A percentile compares a stretch with the other conserved stretches of the same genome.
Conservation (phyloP, 2,888 invertebrate species). For the Saturnia pavonia region DNA sequence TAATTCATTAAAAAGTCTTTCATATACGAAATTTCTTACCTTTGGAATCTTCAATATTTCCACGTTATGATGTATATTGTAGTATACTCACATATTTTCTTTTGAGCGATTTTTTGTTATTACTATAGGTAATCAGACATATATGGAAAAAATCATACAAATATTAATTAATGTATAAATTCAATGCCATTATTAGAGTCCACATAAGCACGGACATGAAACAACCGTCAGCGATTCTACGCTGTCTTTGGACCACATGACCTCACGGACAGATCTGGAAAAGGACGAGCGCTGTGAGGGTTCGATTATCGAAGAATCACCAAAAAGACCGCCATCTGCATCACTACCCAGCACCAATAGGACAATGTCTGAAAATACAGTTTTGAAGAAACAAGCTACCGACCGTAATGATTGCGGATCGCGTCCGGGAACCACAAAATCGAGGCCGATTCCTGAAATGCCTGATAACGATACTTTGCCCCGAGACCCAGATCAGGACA, state of each 20-base stretch:
- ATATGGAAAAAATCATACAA: background rate
- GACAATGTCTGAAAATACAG: slow-evolving; percentile 35
- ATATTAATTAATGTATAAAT: background rate
- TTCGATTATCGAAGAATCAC: slow-evolving; percentile 32
- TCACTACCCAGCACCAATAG: slow-evolving; percentile 40
- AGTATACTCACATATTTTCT: too few species aligned
- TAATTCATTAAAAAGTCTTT: background rate
- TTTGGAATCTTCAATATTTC: background rate
- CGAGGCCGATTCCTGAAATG: slow-evolving; percentile 63
- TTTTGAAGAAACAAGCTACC: slow-evolving; percentile 47
- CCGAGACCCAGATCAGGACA: slow-evolving; percentile 70
- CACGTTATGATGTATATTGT: too few species aligned
- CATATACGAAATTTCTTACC: background rate
- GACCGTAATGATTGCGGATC: slow-evolving; percentile 40
- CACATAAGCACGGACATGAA: slow-evolving; percentile 54
- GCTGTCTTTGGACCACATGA: slow-evolving; percentile 46
- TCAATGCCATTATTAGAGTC: slow-evolving; percentile 43
- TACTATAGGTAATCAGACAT: background rate
- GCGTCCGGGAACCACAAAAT: slow-evolving; percentile 52
- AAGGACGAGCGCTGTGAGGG: slow-evolving; percentile 44
- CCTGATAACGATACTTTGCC: slow-evolving; percentile 47
- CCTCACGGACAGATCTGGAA: slow-evolving; percentile 47
- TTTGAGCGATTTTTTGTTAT: background rate
- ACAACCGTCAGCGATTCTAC: slow-evolving; percentile 42
- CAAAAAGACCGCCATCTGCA: slow-evolving; percentile 35